Percentiles rank a stretch among this genome's conserved stretches.
phyloP scores from a whole-genome alignment of 2,888 invertebrate genomes.

The Myathropa florea region DNA sequence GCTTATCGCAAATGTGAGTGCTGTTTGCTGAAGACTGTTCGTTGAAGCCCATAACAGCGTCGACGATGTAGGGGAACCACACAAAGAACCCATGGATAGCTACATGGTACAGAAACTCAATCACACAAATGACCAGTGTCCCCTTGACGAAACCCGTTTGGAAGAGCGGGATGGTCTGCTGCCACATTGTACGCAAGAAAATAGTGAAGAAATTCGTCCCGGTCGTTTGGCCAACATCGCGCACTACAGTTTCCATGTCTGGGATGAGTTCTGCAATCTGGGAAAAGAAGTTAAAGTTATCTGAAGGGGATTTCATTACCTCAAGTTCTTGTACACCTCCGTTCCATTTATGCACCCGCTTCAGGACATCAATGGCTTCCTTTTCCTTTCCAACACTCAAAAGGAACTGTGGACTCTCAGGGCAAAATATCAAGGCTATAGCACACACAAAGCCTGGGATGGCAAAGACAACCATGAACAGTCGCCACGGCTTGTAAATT shows the following conservation, averaged over 20 bases:
- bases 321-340: conserved; percentile 63
- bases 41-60: conserved; percentile 74
- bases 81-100: conserved; percentile 76
- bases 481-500: conserved; percentile 77
- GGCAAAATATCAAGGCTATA: conserved; percentile 73
- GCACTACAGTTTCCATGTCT: conserved; percentile 58
- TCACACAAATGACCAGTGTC: conserved; percentile 75
- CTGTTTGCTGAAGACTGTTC: conserved; percentile 71
- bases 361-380: conserved; percentile 74
- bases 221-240: background rate
- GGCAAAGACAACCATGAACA: conserved; percentile 76
- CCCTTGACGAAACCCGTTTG: conserved; percentile 72
- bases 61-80: conserved; percentile 78
- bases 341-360: conserved; percentile 74
- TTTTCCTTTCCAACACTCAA: conserved; percentile 73
- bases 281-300: background rate
- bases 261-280: conserved; percentile 72
- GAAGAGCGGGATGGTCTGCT: conserved; percentile 77
- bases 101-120: conserved; percentile 73
- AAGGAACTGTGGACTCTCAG: conserved; percentile 78
- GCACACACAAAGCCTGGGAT: conserved; percentile 75
- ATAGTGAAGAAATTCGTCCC: conserved; percentile 59
- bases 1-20: conserved; percentile 74
- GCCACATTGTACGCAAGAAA: conserved; percentile 75
- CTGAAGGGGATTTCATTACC: conserved; percentile 35